Evolutionary conservation across 2,113 vertebrate genomes (phyloP).

Genomic region (Tragelaphus scriptus): DNA sequence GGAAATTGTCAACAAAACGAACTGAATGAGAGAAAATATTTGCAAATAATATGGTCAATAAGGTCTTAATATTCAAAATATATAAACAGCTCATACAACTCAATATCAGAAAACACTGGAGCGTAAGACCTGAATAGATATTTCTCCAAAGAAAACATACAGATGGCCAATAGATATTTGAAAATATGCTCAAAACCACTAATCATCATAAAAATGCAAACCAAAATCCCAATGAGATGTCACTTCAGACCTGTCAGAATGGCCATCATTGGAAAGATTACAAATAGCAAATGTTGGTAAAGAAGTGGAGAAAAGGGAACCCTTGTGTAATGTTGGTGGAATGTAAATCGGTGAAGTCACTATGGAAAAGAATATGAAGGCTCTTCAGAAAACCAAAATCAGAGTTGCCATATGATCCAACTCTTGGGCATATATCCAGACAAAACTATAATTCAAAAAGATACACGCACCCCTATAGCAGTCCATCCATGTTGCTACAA

Average conservation of each 20-base stretch:
- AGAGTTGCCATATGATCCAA: background rate
- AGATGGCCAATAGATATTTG: background rate
- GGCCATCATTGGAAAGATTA: background rate
- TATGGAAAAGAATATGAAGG: background rate
- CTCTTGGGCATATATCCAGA: background rate
- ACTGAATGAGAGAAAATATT: background rate
- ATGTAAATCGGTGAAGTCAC: background rate
- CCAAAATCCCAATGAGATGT: background rate
- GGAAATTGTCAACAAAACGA: background rate
- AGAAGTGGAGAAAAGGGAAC: background rate
- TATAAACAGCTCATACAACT: background rate
- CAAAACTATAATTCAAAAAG: background rate
- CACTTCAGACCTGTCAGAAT: background rate
- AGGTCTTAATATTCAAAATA: background rate
- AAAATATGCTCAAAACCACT: background rate
- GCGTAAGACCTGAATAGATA: background rate
- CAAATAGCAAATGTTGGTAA: background rate
- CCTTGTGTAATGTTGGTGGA: background rate
- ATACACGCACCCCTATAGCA: background rate
- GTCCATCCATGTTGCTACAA: background rate
- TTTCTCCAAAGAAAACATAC: background rate
- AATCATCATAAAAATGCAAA: background rate
- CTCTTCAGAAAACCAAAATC: background rate
- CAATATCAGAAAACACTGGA: background rate
- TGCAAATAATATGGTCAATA: background rate